These are phyloP conservation scores for Chaetogeoica ovagalla DNA, from an alignment of 2,888 invertebrate genomes.

Conservation along the genomic window DNA sequence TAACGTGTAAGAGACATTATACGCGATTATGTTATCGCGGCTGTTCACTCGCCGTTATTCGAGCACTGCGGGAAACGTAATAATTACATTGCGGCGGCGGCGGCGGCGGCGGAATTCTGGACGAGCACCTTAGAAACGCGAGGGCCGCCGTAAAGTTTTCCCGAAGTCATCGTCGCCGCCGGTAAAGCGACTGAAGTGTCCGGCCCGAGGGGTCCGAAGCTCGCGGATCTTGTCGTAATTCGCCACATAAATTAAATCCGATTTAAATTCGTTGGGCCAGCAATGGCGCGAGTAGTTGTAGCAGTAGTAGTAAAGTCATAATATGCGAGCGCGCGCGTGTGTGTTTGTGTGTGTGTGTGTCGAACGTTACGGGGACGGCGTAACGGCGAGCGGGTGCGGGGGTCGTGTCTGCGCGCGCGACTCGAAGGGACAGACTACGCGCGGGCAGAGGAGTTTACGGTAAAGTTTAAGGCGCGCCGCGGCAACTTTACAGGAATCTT, in stretches of 20 bases:
- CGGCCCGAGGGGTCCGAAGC: background rate
- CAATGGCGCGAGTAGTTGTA: background rate
- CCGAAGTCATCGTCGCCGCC: constrained; percentile 11
- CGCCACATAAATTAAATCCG: constrained; percentile 52
- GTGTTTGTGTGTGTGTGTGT: background rate
- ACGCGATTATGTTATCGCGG: too few relatives aligned
- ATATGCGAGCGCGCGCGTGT: background rate
- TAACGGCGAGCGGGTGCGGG: background rate
- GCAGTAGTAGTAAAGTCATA: constrained; percentile 10
- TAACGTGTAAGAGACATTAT: too few relatives aligned
- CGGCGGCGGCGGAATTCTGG: background rate
- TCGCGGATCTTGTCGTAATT: constrained; percentile 33
- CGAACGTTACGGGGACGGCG: background rate
- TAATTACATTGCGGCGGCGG: background rate
- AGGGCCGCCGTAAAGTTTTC: constrained; percentile 15
- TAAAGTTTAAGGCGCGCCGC: constrained; percentile 52
- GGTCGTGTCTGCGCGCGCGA: background rate
- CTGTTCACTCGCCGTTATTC: too few relatives aligned
- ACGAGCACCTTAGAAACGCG: background rate
- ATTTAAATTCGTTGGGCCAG: constrained; percentile 45
- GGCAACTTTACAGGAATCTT: constrained; percentile 51
- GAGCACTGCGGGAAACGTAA: background rate
- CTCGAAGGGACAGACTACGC: background rate
- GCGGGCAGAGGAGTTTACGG: constrained; percentile 5
- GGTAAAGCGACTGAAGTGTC: background rate